Evolutionary conservation across 1,140 invertebrate genomes (phyloP).

Genomic region (Neelides sp.): DNA sequence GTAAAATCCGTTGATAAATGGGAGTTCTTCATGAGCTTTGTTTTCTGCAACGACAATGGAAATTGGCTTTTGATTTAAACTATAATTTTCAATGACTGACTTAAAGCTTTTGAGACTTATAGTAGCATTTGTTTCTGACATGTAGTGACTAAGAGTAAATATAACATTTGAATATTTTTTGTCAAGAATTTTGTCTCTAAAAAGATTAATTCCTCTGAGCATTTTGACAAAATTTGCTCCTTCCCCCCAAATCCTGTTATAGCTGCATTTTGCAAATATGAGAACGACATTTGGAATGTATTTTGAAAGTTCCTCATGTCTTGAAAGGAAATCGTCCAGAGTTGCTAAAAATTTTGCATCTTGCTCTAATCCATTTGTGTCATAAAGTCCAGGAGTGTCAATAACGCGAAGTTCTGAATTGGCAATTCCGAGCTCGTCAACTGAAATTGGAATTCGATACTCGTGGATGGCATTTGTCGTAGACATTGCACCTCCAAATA

Average conservation of each 20-base stretch:
- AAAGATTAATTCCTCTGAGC: slow-evolving; percentile 1
- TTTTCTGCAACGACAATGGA: slow-evolving; percentile 4
- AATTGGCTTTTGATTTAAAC: slow-evolving; percentile 5
- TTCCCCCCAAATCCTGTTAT: slow-evolving; percentile 3
- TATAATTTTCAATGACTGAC: neutral
- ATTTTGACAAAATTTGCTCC: slow-evolving; percentile 8
- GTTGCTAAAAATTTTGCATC: slow-evolving; percentile 5
- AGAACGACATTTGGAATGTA: slow-evolving; percentile 11
- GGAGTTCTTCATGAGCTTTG: neutral
- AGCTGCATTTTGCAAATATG: slow-evolving; percentile 5
- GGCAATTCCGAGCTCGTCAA: neutral
- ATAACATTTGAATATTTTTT: slow-evolving; percentile 6
- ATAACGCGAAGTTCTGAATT: neutral
- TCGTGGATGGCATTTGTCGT: neutral
- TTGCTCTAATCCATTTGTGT: neutral
- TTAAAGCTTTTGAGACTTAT: neutral
- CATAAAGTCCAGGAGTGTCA: slow-evolving; percentile 6
- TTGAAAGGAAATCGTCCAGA: neutral
- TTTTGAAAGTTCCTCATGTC: slow-evolving; percentile 3
- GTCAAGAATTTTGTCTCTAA: slow-evolving; percentile 7
- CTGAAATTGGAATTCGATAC: neutral
- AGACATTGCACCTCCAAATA: neutral
- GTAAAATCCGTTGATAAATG: slow-evolving; percentile 4
- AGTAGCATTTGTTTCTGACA: neutral
- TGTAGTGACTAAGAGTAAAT: slow-evolving; percentile 6